Base-by-base conservation (phyloP, 92 coral and sea anemone genomes). In the Hydrozoanthus gracilis region DNA sequence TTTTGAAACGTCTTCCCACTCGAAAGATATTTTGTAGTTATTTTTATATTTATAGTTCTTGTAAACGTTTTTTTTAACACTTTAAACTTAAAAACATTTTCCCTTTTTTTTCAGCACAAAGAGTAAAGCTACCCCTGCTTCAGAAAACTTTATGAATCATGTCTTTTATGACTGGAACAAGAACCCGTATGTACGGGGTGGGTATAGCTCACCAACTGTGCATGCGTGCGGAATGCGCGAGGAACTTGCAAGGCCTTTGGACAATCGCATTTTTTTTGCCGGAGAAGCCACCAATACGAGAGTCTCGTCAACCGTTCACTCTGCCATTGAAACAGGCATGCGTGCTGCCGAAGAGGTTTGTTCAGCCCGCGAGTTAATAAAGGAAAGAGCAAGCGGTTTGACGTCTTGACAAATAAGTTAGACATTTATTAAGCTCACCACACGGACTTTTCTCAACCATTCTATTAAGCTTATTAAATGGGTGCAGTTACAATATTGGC, bases 141-240 rank as follows among this genome's bases (percentile, higher is more conserved):
- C 98, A 3, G 20, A 76, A 61, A 83, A 82, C 52, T 82, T 92
- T 12, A 78, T 95, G n/a, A 90, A 89, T 74, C 92, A 80, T 73
- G 95, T 93, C 17, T 95, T 93, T 79, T 90, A 91, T 52, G 97
- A 96, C 83, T 96, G 99, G 99, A 95, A 95, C 15, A 93, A 91
- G 13, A 93, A 96, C 73, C 99, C 97, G 20, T 96, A 83, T 55
- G 87, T 96, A 68, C 98, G 99, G 35, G 98, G 98, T 8, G 99
- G 95, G 2, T 96, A 96, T 76, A 95, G 97, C 73, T 92, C 97
- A 12, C 99, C 97, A 3, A 95, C 98, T 62, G 97, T 46, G 14
- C 83, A 89, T 90, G 93, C 99, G 85, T 70, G 91, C 50, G 93
- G 93, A 10, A 69, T 90, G 84, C 98, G 94, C 12, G 79, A 95